phyloP scores from a whole-genome alignment of 1,140 invertebrate genomes.

The Holotrichia oblita region DNA sequence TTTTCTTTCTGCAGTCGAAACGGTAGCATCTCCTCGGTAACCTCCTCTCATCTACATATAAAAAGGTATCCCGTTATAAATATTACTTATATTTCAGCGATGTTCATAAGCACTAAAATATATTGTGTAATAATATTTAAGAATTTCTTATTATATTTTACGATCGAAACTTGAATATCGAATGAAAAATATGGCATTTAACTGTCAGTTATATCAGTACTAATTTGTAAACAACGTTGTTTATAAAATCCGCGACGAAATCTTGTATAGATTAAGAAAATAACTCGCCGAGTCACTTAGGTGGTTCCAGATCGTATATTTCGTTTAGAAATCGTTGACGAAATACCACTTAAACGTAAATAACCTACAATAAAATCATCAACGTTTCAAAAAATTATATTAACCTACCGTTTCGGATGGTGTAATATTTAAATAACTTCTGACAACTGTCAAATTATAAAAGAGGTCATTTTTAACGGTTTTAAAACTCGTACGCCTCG shows the following conservation, averaged over 20 bases:
- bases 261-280: neutral
- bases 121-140: neutral
- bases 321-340: no score
- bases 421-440: no score
- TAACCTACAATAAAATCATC: no score
- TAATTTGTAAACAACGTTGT: slow-evolving; percentile 2
- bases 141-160: slow-evolving; percentile 15
- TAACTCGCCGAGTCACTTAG: no score
- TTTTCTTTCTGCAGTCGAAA: neutral
- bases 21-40: neutral
- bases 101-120: neutral
- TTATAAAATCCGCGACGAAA: neutral
- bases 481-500: no score
- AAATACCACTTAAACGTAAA: no score
- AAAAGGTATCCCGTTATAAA: neutral
- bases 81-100: neutral
- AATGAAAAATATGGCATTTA: slow-evolving; percentile 9
- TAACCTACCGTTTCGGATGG: no score
- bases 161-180: slow-evolving; percentile 10
- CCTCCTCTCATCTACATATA: neutral
- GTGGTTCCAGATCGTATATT: no score
- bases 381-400: no score
- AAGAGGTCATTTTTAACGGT: no score
- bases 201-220: slow-evolving; percentile 6
- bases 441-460: no score